These are phyloP conservation scores for Lepidurus apus DNA, from an alignment of 1,140 invertebrate species.

Conservation along the genomic window DNA sequence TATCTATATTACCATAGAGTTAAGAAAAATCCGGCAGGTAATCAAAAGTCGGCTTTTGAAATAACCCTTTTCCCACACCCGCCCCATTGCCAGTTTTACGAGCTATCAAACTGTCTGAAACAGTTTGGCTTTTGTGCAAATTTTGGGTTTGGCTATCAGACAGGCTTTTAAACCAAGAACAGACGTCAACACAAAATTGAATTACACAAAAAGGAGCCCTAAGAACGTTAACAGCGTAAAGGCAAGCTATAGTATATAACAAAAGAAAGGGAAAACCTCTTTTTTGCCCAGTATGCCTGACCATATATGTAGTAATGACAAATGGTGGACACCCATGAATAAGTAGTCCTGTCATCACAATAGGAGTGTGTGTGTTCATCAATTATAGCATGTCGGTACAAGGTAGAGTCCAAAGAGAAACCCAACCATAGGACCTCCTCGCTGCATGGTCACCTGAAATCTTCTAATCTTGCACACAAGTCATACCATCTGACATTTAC, in stretches of 20 bases:
- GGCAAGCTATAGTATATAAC: too few relatives aligned
- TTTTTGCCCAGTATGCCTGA: not conserved
- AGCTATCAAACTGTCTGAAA: conserved; percentile 4
- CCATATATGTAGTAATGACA: not conserved
- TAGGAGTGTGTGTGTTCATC: not conserved
- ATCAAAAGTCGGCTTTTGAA: not conserved
- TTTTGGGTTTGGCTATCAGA: not conserved
- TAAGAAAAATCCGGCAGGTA: not conserved
- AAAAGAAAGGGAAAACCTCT: not conserved
- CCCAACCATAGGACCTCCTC: not conserved
- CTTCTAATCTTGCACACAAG: not conserved
- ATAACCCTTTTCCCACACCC: not conserved
- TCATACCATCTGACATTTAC: too few relatives aligned
- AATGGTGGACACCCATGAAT: conserved; percentile 15
- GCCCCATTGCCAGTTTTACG: not conserved
- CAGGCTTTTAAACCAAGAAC: not conserved
- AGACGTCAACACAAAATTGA: conserved; percentile 10
- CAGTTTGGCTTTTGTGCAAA: conserved; percentile 4
- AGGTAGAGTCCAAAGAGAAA: not conserved
- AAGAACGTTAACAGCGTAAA: not conserved
- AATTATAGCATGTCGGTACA: not conserved
- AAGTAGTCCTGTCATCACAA: conserved; percentile 10
- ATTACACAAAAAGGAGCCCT: not conserved
- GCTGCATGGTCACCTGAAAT: not conserved
- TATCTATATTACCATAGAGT: not conserved